A percentile compares a stretch with the other conserved stretches of the same genome.
phyloP scores from a whole-genome alignment of 2,888 invertebrate species.

The Amaurobius ferox region DNA sequence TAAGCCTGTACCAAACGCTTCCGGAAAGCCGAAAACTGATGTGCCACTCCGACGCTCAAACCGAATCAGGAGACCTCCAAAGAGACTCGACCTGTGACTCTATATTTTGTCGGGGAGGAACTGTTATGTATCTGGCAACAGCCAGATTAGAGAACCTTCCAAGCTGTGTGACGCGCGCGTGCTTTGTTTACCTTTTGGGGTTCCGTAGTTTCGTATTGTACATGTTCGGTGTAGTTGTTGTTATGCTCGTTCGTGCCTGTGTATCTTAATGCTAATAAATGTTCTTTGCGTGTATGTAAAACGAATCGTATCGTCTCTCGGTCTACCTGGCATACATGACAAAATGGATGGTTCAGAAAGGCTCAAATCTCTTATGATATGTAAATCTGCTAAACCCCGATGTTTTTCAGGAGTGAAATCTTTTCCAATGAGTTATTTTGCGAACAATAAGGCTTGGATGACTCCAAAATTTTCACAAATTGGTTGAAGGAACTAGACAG shows the following conservation, averaged over 20 bases:
- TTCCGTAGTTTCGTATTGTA: too few relatives aligned
- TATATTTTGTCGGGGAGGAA: slow-evolving; percentile 37
- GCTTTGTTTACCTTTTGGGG: too few relatives aligned
- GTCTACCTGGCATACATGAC: slow-evolving; percentile 53
- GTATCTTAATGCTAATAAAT: slow-evolving; percentile 43
- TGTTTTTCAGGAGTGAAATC: too few relatives aligned
- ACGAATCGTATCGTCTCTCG: slow-evolving; percentile 46
- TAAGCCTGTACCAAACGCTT: too few relatives aligned
- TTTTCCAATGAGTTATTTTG: too few relatives aligned
- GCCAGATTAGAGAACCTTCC: slow-evolving; percentile 37
- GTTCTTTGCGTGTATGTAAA: slow-evolving; percentile 48
- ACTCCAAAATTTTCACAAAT: too few relatives aligned
- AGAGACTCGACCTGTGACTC: slow-evolving; percentile 39
- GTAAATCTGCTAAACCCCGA: too few relatives aligned
- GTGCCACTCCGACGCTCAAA: slow-evolving; percentile 35
- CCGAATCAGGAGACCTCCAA: slow-evolving; percentile 36
- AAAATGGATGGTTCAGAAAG: too few relatives aligned
- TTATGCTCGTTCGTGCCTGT: slow-evolving; percentile 44
- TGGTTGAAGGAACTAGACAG: too few relatives aligned
- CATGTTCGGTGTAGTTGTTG: slow-evolving; percentile 40
- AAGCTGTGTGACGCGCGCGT: slow-evolving; percentile 46
- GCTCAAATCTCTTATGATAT: too few relatives aligned
- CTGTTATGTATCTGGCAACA: slow-evolving; percentile 48
- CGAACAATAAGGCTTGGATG: too few relatives aligned
- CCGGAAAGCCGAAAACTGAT: slow-evolving; percentile 8